These are phyloP conservation scores for Vulpes ferrilata DNA, from an alignment of 2,113 vertebrate species.

Conservation along the genomic window DNA sequence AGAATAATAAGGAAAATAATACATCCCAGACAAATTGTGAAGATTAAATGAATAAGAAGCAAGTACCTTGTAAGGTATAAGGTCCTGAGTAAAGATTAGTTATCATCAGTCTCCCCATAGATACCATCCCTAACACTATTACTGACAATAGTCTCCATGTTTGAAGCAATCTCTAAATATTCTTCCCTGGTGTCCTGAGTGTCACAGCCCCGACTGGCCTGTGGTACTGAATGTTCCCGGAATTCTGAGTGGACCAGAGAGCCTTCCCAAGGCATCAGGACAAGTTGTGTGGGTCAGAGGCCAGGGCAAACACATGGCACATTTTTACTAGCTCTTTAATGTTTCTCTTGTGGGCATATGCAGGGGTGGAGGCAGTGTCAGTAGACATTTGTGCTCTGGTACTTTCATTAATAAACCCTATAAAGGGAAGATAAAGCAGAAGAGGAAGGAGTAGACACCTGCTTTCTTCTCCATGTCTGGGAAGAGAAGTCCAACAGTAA, in stretches of 20 bases:
- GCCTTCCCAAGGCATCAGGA: background rate
- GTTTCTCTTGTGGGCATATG: background rate
- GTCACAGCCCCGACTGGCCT: background rate
- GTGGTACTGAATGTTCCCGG: background rate
- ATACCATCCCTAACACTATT: background rate
- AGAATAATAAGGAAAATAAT: background rate
- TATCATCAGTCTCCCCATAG: background rate
- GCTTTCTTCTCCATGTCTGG: background rate
- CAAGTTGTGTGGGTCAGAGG: background rate
- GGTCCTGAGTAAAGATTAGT: background rate
- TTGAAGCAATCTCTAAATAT: background rate
- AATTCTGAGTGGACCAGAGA: background rate
- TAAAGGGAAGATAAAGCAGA: background rate
- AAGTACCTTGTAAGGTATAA: background rate
- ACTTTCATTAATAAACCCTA: background rate
- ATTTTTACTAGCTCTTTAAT: background rate
- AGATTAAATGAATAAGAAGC: background rate
- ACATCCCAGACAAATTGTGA: background rate
- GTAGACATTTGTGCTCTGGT: background rate
- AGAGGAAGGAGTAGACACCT: background rate
- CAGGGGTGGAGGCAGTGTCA: background rate
- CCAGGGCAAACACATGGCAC: accelerated
- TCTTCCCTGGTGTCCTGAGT: background rate
- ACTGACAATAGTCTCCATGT: background rate
- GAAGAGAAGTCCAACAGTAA: background rate